These are phyloP conservation scores for Acromyrmex echinatior DNA, from an alignment of 1,140 invertebrate species.

Conservation along the genomic window DNA sequence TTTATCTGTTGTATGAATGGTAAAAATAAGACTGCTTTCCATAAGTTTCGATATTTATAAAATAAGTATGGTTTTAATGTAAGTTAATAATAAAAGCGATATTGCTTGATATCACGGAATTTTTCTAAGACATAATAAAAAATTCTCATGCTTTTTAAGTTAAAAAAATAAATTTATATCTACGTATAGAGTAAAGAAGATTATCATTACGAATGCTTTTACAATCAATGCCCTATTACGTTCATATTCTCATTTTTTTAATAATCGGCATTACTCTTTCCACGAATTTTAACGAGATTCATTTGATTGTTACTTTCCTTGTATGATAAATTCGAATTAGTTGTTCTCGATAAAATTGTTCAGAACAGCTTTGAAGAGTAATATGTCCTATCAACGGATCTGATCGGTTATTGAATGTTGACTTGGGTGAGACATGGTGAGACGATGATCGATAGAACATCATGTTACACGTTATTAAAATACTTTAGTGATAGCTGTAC, in stretches of 20 bases:
- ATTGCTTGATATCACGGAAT: neutral
- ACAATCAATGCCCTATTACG: neutral
- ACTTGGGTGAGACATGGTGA: slow-evolving; percentile 8
- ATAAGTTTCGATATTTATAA: neutral
- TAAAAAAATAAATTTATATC: neutral
- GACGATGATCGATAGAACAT: slow-evolving; percentile 56
- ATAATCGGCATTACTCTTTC: neutral
- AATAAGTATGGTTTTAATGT: neutral
- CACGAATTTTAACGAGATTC: slow-evolving; percentile 28
- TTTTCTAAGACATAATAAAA: neutral
- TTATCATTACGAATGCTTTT: neutral
- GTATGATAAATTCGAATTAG: slow-evolving; percentile 34
- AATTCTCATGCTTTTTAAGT: neutral
- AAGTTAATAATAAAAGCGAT: neutral
- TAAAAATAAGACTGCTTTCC: neutral
- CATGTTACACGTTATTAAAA: slow-evolving; percentile 56
- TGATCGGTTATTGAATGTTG: slow-evolving; percentile 47
- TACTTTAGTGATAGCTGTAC: slow-evolving; percentile 41
- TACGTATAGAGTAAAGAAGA: neutral
- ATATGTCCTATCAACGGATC: slow-evolving; percentile 16
- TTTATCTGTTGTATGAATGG: neutral
- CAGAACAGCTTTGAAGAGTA: slow-evolving; percentile 1
- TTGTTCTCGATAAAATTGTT: slow-evolving; percentile 19
- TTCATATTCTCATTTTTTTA: neutral
- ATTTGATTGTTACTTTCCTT: neutral